phyloP scores from a whole-genome alignment of 1,140 invertebrate species.

The Caligus rogercresseyi region DNA sequence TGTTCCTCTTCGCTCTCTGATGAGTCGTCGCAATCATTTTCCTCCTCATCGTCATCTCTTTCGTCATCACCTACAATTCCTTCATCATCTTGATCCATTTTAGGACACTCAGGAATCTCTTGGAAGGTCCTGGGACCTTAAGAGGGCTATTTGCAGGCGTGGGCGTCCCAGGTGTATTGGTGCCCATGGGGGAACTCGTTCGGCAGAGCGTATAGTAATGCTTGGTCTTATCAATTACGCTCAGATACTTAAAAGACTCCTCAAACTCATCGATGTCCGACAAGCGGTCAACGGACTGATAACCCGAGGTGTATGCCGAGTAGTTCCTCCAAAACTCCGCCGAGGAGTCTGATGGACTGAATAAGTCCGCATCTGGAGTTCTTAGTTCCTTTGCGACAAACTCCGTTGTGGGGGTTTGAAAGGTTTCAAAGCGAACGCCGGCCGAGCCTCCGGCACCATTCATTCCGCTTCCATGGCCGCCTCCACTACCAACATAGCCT shows the following conservation, averaged over 20 bases:
- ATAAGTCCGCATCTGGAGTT: constrained; percentile 15
- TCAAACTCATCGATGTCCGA: constrained; percentile 19
- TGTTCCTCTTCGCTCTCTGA: no score
- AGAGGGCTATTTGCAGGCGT: background rate
- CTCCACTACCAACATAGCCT: background rate
- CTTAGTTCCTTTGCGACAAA: constrained; percentile 18
- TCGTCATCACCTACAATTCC: constrained; percentile 4
- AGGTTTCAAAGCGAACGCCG: background rate
- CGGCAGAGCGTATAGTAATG: constrained; percentile 20
- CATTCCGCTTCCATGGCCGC: background rate
- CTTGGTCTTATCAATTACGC: constrained; percentile 16
- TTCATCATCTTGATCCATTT: constrained; percentile 6
- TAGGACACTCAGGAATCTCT: background rate
- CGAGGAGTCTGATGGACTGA: constrained; percentile 9
- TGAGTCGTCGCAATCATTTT: background rate
- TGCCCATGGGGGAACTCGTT: constrained; percentile 4
- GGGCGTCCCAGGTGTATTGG: background rate
- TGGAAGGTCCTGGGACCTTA: background rate
- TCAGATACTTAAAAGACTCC: constrained; percentile 17
- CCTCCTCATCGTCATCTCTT: background rate
- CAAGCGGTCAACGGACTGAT: constrained; percentile 16
- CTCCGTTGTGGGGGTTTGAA: constrained; percentile 17
- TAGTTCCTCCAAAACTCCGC: constrained; percentile 14
- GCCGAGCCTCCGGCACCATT: background rate
- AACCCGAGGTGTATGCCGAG: constrained; percentile 11